Base-by-base conservation (phyloP, 1,140 invertebrate species). In the Tribolium madens region DNA sequence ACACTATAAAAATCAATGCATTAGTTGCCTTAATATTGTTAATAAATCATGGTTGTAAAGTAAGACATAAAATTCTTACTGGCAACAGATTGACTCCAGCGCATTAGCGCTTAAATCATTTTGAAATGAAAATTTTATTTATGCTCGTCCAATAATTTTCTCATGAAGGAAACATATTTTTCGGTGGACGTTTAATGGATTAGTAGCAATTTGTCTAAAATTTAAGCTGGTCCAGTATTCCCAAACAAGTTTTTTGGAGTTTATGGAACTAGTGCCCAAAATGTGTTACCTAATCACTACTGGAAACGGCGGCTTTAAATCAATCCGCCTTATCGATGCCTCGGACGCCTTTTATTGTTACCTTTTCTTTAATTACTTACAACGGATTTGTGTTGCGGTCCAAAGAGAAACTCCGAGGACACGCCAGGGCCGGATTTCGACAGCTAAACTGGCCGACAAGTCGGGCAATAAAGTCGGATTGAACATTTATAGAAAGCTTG, bases 331-430 rank as follows among this genome's bases (percentile, higher is more conserved):
- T 81, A 81, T 81, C 80, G 75, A 33, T 68, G 71, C 7, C 17
- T 76, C 46, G 77, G 77, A 77, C 76, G 77, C 74, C 74, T 81
- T 81, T 81, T 81, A 81, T 81, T 81, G 80, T 81, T 79, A 76
- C 80, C 80, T 80, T 80, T 80, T 75, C 79, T 76, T 81, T 81
- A 81, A 81, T 81, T 81, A 81, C 80, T 70, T 74, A 78, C 77
- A 78, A 68, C 57, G 48, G 73, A 78, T 78, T 75, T 75, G 42
- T 53, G 60, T 18, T 26, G 64, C 48, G 1, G 70, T n/a, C 78
- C 74, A 73, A 17, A 0, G n/a, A 47, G 3, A 3, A 33, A 33
- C 13, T 12, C 17, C 6, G 33, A 33, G 31, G 26, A 1, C 12
- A n/a, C 21, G 31, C 33, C 31, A 42, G 48, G 21, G 1, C 15